These are phyloP conservation scores for Lepidochitona cinerea DNA, from an alignment of 2,888 invertebrate genomes.

Conservation along the genomic window DNA sequence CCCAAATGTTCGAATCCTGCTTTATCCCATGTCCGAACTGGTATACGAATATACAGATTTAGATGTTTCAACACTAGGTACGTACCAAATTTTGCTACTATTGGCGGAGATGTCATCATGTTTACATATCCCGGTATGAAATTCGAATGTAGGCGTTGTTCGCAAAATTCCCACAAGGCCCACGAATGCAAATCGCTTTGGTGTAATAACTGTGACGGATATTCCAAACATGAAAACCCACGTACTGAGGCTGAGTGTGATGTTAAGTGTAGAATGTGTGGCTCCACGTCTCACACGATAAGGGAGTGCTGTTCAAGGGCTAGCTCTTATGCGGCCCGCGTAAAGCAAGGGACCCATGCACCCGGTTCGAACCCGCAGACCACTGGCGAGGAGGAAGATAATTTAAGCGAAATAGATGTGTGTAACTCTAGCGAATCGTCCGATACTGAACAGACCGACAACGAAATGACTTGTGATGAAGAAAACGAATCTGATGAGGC, in stretches of 20 bases:
- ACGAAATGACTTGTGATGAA: too few species aligned
- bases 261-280: background rate
- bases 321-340: background rate
- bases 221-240: background rate
- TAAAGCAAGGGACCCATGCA: background rate
- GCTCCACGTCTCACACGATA: too few species aligned
- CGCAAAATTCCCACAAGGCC: too few species aligned
- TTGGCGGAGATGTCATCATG: background rate
- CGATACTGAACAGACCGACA: too few species aligned
- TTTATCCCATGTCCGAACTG: background rate
- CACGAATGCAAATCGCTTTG: too few species aligned
- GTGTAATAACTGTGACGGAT: background rate
- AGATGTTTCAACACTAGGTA: background rate
- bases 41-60: background rate
- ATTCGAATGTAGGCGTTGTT: background rate
- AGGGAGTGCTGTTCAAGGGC: background rate
- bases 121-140: background rate
- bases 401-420: too few species aligned
- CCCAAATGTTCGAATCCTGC: background rate
- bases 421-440: too few species aligned
- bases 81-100: background rate
- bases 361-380: too few species aligned
- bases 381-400: too few species aligned
- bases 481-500: too few species aligned
- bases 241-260: background rate